Percentiles rank a stretch among this genome's conserved stretches.
Evolutionary conservation across 2,888 invertebrate species (phyloP).

Genomic region (Ophion costatus): DNA sequence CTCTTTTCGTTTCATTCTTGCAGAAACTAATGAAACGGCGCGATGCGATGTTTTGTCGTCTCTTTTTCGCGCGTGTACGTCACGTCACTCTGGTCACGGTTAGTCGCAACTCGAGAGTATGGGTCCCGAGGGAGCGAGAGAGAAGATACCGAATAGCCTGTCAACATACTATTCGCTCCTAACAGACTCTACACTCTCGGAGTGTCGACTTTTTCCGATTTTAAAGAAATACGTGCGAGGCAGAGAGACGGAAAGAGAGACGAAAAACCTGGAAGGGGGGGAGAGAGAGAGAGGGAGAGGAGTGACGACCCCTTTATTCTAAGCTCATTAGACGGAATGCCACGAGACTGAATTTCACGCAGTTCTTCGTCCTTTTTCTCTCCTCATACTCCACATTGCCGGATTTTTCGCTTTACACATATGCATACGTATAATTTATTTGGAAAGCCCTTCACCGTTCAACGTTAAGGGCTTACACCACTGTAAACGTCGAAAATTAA

Average conservation of each 20-base stretch:
- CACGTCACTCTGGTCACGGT: constrained; percentile 71
- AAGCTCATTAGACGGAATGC: constrained; percentile 77
- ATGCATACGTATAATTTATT: background rate
- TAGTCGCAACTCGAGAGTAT: background rate
- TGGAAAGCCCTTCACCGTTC: background rate
- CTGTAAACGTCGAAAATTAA: too few species aligned
- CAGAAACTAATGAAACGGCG: background rate
- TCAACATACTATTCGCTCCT: constrained; percentile 77
- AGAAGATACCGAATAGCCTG: constrained; percentile 76
- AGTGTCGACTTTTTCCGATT: constrained; percentile 70
- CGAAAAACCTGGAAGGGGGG: constrained; percentile 46
- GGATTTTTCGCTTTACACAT: background rate
- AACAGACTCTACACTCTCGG: constrained; percentile 63
- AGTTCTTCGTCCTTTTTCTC: constrained; percentile 48
- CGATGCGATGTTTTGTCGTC: constrained; percentile 35
- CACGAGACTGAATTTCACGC: constrained; percentile 71
- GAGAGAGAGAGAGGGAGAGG: background rate
- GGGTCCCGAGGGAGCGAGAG: constrained; percentile 31
- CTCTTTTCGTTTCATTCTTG: background rate
- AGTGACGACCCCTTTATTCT: constrained; percentile 76
- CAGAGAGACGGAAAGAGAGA: constrained; percentile 62
- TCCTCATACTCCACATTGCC: background rate
- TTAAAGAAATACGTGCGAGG: constrained; percentile 42
- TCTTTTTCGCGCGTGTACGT: constrained; percentile 59
- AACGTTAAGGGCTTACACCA: too few species aligned